Base-by-base conservation (phyloP, 2,888 invertebrate genomes). In the Sinelater perroti region DNA sequence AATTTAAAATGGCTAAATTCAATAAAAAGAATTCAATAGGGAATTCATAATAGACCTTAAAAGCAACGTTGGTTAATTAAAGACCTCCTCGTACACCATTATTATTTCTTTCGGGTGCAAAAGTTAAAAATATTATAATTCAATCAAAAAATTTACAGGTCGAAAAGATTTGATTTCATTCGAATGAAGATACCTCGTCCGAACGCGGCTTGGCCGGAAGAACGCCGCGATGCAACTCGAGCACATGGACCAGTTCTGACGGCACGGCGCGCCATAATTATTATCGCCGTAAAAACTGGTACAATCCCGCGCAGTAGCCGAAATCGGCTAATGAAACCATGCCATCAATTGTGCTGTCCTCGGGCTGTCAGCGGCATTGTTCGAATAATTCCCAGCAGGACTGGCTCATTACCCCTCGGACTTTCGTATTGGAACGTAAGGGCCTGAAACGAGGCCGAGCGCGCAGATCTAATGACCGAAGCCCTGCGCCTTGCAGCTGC, bases 291-390 rank as follows among this genome's bases (percentile, higher is more conserved):
- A 62, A 62, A 62, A 62, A 62, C 56, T 56, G 51, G 62, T 62
- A 61, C 55, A 54, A 58, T 61, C 55, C 57, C 54, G 54, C 36
- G 49, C 59, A 45, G 54, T 60, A 58, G 58, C 52, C 50, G 51
- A 55, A 51, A 54, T 55, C 45, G 49, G 33, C 59, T 62, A 60
- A 62, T 60, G 59, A 62, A 62, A 49, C 56, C 47, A 36, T 60
- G 46, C 20, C 62, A 56, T 62, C 62, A 60, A 62, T 60, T 56
- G 59, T 52, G 36, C 44, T 55, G 47, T 47, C 52, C 45, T 45
- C 42, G 26, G 55, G 45, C 50, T 54, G 57, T 61, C 61, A 61
- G 49, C 51, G 45, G 28, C 53, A 61, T 61, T 53, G 36, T 28
- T 55, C 26, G 54, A 47, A 61, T 61, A 50, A 51, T 60, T 51